Evolutionary conservation across 2,113 vertebrate species (phyloP), one percentile per base, ranked within the genome.

Genomic region (Triplophysa tibetana): DNA sequence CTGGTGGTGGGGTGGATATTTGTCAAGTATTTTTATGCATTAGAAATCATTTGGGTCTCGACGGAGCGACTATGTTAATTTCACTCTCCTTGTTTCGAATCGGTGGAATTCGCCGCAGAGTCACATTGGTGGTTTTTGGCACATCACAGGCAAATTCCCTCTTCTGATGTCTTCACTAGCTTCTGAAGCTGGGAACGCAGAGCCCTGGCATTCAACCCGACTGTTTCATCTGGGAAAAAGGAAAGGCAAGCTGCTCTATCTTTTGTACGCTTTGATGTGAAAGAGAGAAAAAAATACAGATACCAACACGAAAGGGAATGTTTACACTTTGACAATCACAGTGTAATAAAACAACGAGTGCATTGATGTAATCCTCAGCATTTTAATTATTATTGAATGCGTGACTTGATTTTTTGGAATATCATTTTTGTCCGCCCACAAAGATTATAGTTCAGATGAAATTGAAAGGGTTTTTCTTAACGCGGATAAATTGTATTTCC

Each of bases 151-250:
- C 81, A 83, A 90, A 88, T 82, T 85, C 84, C 83, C 82, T 87
- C 80, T 81, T 89, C 84, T 91, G 87, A 89, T 90, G 87, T 91
- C 88, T 88, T 91, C 85, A 88, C 54, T 84, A 82, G 82, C 87
- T 86, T 90, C 84, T 90, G 85, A 90, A 80, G 81, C 70, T 50
- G 76, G 85, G 78, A 85, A 78, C 81, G 45, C 5, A 62, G 68
- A 41, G 48, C 78, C 73, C 69, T 58, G 70, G 79, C 63, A 3
- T 82, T 81, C 41, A 86, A 84, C 84, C 70, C 78, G 48, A 86
- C 85, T 79, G 66, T 85, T 85, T 81, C 89, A 92, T 91, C 86
- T 88, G 81, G 50, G 77, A 88, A 86, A 76, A 88, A 86, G 72
- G 83, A 81, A 80, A 84, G 83, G 86, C 81, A 80, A 74, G 64